These are phyloP conservation scores for Armadillidium nasatum DNA, from an alignment of 1,140 invertebrate genomes.

Conservation along the genomic window DNA sequence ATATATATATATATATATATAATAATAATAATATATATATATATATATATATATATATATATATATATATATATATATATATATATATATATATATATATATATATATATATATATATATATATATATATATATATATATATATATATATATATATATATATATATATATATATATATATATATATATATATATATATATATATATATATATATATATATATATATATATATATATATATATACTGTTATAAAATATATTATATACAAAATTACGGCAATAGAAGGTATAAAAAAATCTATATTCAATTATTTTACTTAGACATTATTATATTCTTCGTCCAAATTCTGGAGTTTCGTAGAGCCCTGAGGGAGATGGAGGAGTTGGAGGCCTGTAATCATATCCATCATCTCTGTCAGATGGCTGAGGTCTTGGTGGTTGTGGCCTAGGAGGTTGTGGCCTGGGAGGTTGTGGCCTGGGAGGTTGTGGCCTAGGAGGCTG, in stretches of 20 bases:
- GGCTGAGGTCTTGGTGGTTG: not conserved
- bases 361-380: slow-evolving; percentile 20
- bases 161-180: not conserved
- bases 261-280: not conserved
- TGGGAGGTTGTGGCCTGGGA: not conserved
- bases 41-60: not conserved
- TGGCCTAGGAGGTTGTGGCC: slow-evolving; percentile 2
- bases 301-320: not conserved
- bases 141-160: not conserved
- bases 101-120: not conserved
- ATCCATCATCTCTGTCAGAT: not conserved
- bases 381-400: not conserved
- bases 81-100: not conserved
- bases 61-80: not conserved
- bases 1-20: not conserved
- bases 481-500: not conserved
- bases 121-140: not conserved
- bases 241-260: not conserved
- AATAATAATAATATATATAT: not conserved
- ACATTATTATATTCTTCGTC: slow-evolving; percentile 1
- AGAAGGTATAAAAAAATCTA: not conserved
- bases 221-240: slow-evolving; percentile 9
- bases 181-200: not conserved
- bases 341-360: slow-evolving; percentile 23
- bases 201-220: not conserved